Evolutionary conservation across 1,140 invertebrate species (phyloP).

Genomic region (Aphis craccivora): DNA sequence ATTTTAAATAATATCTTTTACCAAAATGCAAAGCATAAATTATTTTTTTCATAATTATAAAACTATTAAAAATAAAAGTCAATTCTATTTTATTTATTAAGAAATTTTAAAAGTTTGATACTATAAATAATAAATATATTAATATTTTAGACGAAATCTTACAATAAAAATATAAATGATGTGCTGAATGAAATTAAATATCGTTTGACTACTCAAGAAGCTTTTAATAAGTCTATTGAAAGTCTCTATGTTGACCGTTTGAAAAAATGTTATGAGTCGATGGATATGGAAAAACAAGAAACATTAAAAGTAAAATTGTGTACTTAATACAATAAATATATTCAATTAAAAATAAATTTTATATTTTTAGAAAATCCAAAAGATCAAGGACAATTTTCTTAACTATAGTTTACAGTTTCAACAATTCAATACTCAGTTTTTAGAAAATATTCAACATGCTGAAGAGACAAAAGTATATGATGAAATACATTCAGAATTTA

Average conservation of each 20-base stretch:
- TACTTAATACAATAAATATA: background rate
- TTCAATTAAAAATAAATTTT: background rate
- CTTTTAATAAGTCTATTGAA: conserved; percentile 45
- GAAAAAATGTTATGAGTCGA: conserved; percentile 35
- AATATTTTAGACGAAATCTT: conserved; percentile 9
- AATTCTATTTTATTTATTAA: too few relatives aligned
- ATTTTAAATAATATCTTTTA: too few relatives aligned
- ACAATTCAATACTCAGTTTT: conserved; percentile 39
- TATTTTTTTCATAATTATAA: too few relatives aligned
- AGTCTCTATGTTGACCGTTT: conserved; percentile 15
- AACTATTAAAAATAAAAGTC: background rate
- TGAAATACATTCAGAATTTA: conserved; percentile 20
- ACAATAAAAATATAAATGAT: conserved; percentile 53
- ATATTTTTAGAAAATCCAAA: conserved; percentile 50
- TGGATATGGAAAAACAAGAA: conserved; percentile 44
- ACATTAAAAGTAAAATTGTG: conserved; percentile 39
- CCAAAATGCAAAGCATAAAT: too few relatives aligned
- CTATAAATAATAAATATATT: background rate
- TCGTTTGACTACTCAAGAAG: conserved; percentile 30
- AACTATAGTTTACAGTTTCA: conserved; percentile 12
- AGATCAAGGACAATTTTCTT: conserved; percentile 7
- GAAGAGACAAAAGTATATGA: background rate
- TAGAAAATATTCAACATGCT: conserved; percentile 22
- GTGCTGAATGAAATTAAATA: conserved; percentile 46
- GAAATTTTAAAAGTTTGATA: too few relatives aligned